Evolutionary conservation across 1,140 invertebrate genomes (phyloP).

Genomic region (Drosophila mauritiana): DNA sequence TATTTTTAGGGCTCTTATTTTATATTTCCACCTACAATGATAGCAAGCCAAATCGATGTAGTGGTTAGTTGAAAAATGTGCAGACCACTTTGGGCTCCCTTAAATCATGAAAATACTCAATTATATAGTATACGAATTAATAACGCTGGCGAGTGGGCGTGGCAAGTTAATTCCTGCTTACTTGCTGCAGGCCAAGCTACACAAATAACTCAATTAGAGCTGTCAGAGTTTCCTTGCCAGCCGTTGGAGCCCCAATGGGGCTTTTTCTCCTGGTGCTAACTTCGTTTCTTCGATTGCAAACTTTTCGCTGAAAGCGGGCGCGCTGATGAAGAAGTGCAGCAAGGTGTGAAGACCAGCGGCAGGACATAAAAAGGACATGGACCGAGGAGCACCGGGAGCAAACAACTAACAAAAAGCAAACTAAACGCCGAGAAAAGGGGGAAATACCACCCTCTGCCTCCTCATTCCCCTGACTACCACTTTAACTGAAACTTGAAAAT

Average conservation of each 20-base stretch:
- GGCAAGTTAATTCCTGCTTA: conserved; percentile 49
- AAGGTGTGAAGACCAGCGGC: conserved; percentile 55
- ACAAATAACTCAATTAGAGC: conserved; percentile 78
- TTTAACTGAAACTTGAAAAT: conserved; percentile 41
- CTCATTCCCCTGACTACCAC: conserved; percentile 4
- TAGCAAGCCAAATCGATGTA: no score
- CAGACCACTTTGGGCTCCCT: not conserved
- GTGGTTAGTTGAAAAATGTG: not conserved
- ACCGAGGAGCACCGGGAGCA: conserved; percentile 11
- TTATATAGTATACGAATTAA: not conserved
- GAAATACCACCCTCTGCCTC: not conserved
- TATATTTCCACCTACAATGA: no score
- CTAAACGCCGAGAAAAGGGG: conserved; percentile 21
- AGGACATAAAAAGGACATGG: conserved; percentile 9
- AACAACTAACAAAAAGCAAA: conserved; percentile 58
- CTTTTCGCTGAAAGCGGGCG: conserved; percentile 45
- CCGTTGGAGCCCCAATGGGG: conserved; percentile 1
- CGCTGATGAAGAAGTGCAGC: conserved; percentile 73
- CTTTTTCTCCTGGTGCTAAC: conserved; percentile 51
- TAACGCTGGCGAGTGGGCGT: not conserved
- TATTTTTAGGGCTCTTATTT: no score
- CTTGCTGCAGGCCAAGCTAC: conserved; percentile 49
- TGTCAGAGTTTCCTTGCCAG: conserved; percentile 9
- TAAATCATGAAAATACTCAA: not conserved
- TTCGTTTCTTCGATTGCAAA: conserved; percentile 55